Evolutionary conservation across 2,113 vertebrate species (phyloP).

Genomic region (Phyllostomus discolor): DNA sequence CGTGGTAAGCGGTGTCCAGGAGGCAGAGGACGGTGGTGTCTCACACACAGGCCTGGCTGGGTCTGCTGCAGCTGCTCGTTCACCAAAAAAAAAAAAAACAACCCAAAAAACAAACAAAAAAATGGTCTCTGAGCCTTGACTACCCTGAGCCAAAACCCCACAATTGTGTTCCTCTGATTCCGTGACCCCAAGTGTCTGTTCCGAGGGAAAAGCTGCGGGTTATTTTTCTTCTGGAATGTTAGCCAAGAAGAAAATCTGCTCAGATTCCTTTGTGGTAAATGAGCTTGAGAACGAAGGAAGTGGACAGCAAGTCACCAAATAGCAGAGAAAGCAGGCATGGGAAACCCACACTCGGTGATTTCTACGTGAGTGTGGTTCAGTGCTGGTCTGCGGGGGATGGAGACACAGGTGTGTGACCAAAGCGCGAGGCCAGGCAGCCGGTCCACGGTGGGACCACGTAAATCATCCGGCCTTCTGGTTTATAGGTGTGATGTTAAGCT

Average conservation of each 20-base stretch:
- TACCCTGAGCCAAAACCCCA: background rate
- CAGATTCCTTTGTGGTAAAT: background rate
- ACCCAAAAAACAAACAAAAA: no score
- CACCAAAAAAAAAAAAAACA: no score
- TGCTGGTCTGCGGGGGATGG: background rate
- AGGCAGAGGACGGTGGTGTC: background rate
- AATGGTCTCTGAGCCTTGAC: background rate
- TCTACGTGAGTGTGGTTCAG: background rate
- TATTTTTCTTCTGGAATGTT: background rate
- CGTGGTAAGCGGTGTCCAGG: background rate
- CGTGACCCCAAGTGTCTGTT: background rate
- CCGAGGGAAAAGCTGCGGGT: background rate
- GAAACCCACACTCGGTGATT: background rate
- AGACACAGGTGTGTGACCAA: background rate
- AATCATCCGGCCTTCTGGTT: background rate
- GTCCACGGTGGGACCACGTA: background rate
- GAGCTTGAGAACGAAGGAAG: background rate
- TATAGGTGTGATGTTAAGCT: background rate
- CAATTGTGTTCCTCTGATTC: background rate
- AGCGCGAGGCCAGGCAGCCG: fast-evolving
- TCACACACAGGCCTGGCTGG: background rate
- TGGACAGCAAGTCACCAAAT: background rate
- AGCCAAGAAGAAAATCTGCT: background rate
- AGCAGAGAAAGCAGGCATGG: background rate
- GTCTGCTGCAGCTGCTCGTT: background rate